These are phyloP conservation scores for Epizoanthus fatuus DNA, from an alignment of 92 coral and sea anemone genomes.

Conservation along the genomic window DNA sequence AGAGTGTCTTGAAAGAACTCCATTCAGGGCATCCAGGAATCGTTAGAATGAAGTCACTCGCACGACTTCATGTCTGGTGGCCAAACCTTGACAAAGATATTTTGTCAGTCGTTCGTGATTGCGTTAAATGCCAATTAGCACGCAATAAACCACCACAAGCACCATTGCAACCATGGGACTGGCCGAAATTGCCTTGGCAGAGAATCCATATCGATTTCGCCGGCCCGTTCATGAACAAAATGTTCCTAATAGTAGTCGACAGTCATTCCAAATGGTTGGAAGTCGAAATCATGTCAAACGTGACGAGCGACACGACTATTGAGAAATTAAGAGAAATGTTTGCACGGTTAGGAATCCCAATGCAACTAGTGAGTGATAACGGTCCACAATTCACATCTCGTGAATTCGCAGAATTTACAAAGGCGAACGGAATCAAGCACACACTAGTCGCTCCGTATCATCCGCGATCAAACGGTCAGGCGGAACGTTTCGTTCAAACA, in stretches of 20 bases:
- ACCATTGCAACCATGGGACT: background rate
- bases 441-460: background rate
- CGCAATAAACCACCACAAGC: background rate
- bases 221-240: background rate
- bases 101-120: background rate
- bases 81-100: slow-evolving; percentile 16
- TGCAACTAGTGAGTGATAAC: background rate
- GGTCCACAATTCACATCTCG: slow-evolving; percentile 34
- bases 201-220: background rate
- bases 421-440: slow-evolving; percentile 24
- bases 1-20: slow-evolving; percentile 7
- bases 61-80: slow-evolving; percentile 4
- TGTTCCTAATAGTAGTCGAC: background rate
- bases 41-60: slow-evolving; percentile 1
- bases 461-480: background rate
- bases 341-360: background rate
- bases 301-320: background rate
- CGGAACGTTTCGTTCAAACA: background rate
- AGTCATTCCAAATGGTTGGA: slow-evolving; percentile 7
- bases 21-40: slow-evolving; percentile 12
- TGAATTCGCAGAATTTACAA: background rate
- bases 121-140: background rate
- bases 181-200: background rate
- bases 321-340: background rate
- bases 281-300: background rate